Evolutionary conservation across 2,797 vertebrate species (phyloP).

Genomic region (Dipus sagitta): DNA sequence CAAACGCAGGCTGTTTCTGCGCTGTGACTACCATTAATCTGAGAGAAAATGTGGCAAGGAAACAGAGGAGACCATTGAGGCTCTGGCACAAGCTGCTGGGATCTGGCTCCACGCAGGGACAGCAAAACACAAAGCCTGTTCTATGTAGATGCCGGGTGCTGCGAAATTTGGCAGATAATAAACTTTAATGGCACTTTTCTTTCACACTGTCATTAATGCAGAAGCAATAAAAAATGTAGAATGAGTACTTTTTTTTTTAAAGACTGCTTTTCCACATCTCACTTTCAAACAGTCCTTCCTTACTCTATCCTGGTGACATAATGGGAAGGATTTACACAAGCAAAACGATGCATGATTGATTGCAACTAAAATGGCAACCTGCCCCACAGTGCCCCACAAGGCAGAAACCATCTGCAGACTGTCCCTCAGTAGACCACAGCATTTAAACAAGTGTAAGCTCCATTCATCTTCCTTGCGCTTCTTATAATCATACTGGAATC

Average conservation of each 20-base stretch:
- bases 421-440: neutral
- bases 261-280: constrained; percentile 55
- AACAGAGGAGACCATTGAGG: constrained; percentile 66
- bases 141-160: constrained; percentile 54
- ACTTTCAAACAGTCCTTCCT: constrained; percentile 43
- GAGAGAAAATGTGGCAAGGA: constrained; percentile 69
- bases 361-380: neutral
- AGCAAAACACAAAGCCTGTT: constrained; percentile 70
- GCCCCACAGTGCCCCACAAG: neutral
- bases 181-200: constrained; percentile 78
- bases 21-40: constrained; percentile 62
- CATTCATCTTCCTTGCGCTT: neutral
- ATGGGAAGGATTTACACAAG: constrained; percentile 51
- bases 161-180: constrained; percentile 76
- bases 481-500: neutral
- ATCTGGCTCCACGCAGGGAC: constrained; percentile 42
- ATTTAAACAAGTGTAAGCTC: neutral
- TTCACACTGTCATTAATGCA: constrained; percentile 70
- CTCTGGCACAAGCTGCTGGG: constrained; percentile 48
- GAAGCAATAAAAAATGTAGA: constrained; percentile 68
- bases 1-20: constrained; percentile 54
- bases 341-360: neutral
- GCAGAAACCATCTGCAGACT: neutral
- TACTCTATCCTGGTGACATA: constrained; percentile 43
- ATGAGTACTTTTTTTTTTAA: constrained; percentile 15